Base-by-base conservation (phyloP, 2,797 vertebrate genomes). In the Moxostoma hubbsi region DNA sequence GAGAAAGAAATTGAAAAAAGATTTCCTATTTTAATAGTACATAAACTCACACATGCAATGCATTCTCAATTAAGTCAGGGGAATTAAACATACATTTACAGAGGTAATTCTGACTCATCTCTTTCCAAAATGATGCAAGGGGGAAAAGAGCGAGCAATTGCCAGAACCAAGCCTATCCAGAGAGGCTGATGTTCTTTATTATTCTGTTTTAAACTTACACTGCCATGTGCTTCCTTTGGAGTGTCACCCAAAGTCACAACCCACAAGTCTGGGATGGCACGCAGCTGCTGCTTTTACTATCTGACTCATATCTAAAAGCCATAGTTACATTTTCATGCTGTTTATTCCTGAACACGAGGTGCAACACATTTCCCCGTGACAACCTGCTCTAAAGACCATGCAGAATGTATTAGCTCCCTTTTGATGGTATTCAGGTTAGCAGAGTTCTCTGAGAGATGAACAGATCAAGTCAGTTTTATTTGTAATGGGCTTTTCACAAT, bases 251-350 rank as follows among this genome's bases (percentile, higher is more conserved):
- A 92, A 88, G 76, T 73, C 65, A 50, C 81, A 61, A 78, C 87
- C 87, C 55, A 71, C 85, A 63, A 88, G 82, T 88, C 80, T 61
- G 83, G 80, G 85, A 84, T 82, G 87, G 83, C 90, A 84, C 90
- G 81, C 87, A 85, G 81, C 91, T 89, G 91, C 89, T 92, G 89
- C 84, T 84, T 85, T 79, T 71, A 85, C 76, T 75, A 57, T 71
- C 67, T 62, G 16, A 79, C 78, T 74, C 53, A 67, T 55, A 75
- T 71, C 69, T 83, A 76, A 81, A 81, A 81, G 46, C 61, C 49
- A 47, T 53, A 16, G 57, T 82, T 83, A 64, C 57, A 78, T 83
- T 88, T 87, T 84, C 69, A 89, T 86, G 72, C 80, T 59, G 75
- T 84, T 79, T 89, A 88, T 87, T 89, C 82, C 76, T 76, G 49